Evolutionary conservation across 30 jellyfish, hydroid and myxozoan species (phyloP), one percentile per base, ranked within the genome.

Genomic region (Mastigias papua): DNA sequence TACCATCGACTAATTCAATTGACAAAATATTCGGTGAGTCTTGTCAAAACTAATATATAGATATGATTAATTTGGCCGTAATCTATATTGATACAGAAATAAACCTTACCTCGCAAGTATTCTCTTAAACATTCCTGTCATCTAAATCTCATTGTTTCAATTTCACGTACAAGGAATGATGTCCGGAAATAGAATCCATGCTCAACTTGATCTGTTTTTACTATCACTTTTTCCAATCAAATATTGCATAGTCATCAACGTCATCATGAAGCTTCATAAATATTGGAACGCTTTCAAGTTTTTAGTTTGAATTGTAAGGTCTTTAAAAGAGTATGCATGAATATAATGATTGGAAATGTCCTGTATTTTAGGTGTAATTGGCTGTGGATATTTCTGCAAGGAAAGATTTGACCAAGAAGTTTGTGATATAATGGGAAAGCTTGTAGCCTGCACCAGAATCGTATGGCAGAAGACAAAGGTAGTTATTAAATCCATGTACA

Each of bases 391-490:
- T 78, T 93, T 93, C 71, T 93, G 98, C 82, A 29, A 90, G 35
- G 90, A 34, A 76, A 48, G 97, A 17, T 93, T 93, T 84, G 34
- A 46, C 26, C 85, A 79, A 1, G 97, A 72, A 22, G 89, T 93
- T 29, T 84, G 96, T 67, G 87, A 70, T 48, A 57, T 89, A n/a
- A 86, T 92, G 25, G 34, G 33, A 22, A 68, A 76, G 48, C 93
- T 93, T 17, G 97, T 93, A 20, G 75, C 98, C 9, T 89, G 96
- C 72, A 93, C 98, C 21, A 84, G 98, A 21, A 69, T 89, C 30
- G 88, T 93, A 0, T 93, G 98, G 98, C 98, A 93, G 65, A 88
- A 86, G 54, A 93, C 97, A 17, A 93, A 93, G 98, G 98, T 93
- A 87, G 23, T 28, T 8, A n/a, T 35, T 2, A 17, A 11, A 30